Base-by-base conservation (phyloP, 37 sponge, comb jelly and placozoan species). In the Halisarca cf. caerulea region DNA sequence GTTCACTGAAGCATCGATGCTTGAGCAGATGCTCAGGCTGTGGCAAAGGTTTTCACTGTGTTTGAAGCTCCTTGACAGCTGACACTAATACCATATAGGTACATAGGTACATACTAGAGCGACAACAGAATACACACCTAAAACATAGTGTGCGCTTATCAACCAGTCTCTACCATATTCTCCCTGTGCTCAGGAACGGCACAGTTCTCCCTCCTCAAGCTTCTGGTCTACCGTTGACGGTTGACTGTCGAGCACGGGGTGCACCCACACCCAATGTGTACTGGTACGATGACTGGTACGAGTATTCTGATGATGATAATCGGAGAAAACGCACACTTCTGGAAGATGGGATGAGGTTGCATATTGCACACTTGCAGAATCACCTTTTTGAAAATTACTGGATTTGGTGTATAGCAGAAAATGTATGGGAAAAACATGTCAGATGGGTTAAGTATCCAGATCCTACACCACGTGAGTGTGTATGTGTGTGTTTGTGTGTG, bases 401-500 rank as follows among this genome's bases (percentile, higher is more conserved):
- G 45, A 74, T 74, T 41, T 37, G 25, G 20, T 74, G 77, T 15
- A 40, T 74, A 8, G 77, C 77, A 5, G 45, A 43, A n/a, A 74
- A 74, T 74, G 77, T 6, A 17, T 74, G 77, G 77, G 43, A 74
- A 25, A 17, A 41, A 11, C 7, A 23, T 2, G 24, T n/a, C 15
- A 20, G 43, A 40, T 74, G 77, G 77, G 36, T 74, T 21, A 74
- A 74, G 45, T 74, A 74, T 41, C 77, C 77, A 6, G 77, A 74
- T 43, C 77, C 77, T 38, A 17, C 11, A 9, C 6, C 30, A 15
- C 18, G 23, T 6, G 35, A 18, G 39, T 27, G 60, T 55, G 38
- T 58, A 7, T 55, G 38, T 58, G 57, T 70, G 72, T 83, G 72
- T 83, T 70, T 83, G 83, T 53, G 68, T 82, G 82, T 42, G 68